Evolutionary conservation across 2,113 vertebrate species (phyloP).

Genomic region (Plotosus lineatus): DNA sequence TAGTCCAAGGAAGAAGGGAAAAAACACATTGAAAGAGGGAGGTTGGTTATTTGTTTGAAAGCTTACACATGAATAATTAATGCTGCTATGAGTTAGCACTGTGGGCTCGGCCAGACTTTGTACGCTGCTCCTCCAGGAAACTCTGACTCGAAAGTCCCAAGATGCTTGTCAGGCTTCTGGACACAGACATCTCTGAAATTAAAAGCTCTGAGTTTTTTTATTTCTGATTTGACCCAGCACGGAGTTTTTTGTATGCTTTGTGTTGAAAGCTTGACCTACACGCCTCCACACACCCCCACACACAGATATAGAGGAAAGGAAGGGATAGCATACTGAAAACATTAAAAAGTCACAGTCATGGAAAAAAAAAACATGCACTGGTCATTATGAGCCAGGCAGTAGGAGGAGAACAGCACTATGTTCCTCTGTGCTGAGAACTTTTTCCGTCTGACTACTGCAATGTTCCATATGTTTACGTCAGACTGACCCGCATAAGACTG

Average conservation of each 20-base stretch:
- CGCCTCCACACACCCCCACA: neutral
- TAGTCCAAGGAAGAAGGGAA: neutral
- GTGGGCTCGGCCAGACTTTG: conserved; percentile 40
- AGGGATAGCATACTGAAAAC: neutral
- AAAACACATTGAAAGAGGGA: conserved; percentile 31
- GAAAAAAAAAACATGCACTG: conserved; percentile 11
- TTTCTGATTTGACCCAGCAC: neutral
- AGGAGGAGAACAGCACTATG: conserved; percentile 21
- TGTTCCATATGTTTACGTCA: conserved; percentile 28
- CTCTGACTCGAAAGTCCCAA: neutral
- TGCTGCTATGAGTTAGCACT: conserved; percentile 49
- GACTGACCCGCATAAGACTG: neutral
- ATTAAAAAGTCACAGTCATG: neutral
- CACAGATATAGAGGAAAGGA: neutral
- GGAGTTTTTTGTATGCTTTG: neutral
- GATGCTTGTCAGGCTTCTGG: neutral
- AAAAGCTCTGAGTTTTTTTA: neutral
- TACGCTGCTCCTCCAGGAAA: conserved; percentile 27
- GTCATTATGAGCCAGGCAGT: neutral
- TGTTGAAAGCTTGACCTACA: neutral
- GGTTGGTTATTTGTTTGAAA: conserved; percentile 61
- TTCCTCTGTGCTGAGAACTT: conserved; percentile 29
- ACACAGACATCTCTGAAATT: neutral
- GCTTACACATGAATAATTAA: conserved; percentile 67
- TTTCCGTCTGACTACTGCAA: conserved; percentile 30